A percentile compares a stretch with the other conserved stretches of the same genome.
Evolutionary conservation across 2,888 invertebrate species (phyloP).

Genomic region (Carpatolechia fugitivella): DNA sequence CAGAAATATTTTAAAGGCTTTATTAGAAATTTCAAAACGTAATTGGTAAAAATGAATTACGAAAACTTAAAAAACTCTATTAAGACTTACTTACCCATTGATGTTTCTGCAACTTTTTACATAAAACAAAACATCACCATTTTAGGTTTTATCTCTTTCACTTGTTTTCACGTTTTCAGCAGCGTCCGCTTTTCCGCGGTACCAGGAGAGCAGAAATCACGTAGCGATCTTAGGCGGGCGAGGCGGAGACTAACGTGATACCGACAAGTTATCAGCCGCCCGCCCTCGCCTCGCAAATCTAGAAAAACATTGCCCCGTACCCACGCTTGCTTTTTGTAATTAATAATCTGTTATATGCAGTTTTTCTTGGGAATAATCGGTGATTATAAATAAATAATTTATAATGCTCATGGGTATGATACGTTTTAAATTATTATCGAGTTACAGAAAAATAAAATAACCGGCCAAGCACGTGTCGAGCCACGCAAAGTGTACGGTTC

Average conservation of each 20-base stretch:
- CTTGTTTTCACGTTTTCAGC: not conserved
- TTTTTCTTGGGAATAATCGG: too few relatives aligned
- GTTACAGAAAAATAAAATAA: too few relatives aligned
- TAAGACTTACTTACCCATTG: slow-evolving; percentile 13
- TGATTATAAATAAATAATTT: too few relatives aligned
- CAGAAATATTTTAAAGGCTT: too few relatives aligned
- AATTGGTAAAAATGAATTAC: too few relatives aligned
- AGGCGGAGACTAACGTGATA: slow-evolving; percentile 35
- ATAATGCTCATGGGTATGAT: too few relatives aligned
- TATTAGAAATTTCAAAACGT: too few relatives aligned
- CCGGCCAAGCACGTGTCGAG: too few relatives aligned
- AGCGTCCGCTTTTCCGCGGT: slow-evolving; percentile 13
- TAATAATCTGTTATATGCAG: too few relatives aligned
- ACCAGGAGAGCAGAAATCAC: slow-evolving; percentile 43
- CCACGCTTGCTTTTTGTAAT: not conserved
- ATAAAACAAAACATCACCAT: not conserved
- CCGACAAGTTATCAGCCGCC: slow-evolving; percentile 10
- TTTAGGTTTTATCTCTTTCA: not conserved
- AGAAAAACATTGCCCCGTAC: not conserved
- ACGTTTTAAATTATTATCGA: too few relatives aligned
- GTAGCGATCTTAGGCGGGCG: slow-evolving; percentile 43
- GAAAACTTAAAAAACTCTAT: too few relatives aligned
- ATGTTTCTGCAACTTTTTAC: not conserved
- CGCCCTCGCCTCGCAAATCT: not conserved
- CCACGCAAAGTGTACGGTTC: too few relatives aligned